Evolutionary conservation across 2,113 vertebrate species (phyloP).

Genomic region (Pterophyllum scalare): DNA sequence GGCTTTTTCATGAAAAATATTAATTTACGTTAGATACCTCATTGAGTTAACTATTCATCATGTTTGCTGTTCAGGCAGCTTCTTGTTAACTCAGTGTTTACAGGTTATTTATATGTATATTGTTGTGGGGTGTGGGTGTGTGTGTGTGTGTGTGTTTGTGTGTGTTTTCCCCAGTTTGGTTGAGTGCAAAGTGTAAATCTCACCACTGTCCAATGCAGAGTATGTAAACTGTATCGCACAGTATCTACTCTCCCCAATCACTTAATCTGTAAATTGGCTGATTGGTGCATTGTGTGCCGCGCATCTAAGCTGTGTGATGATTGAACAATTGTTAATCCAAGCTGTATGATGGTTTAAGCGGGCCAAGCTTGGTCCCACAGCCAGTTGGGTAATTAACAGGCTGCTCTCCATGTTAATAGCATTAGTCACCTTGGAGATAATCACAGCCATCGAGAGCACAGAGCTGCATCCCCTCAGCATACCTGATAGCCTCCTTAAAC

Average conservation of each 20-base stretch:
- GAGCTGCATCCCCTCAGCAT: constrained; percentile 39
- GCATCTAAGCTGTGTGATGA: constrained; percentile 45
- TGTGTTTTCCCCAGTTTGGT: neutral
- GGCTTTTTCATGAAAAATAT: neutral
- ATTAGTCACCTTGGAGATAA: constrained; percentile 80
- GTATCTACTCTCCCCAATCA: constrained; percentile 32
- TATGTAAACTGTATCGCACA: constrained; percentile 35
- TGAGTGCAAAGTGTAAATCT: constrained; percentile 15
- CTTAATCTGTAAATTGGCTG: constrained; percentile 60
- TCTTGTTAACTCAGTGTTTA: neutral
- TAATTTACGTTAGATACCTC: neutral
- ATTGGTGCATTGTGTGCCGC: constrained; percentile 48
- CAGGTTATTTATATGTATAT: too few species aligned
- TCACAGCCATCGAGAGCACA: constrained; percentile 55
- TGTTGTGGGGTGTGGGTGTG: too few species aligned
- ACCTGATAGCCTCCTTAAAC: constrained; percentile 44
- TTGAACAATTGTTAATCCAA: constrained; percentile 70
- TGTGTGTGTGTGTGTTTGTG: too few species aligned
- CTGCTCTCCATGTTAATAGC: constrained; percentile 78
- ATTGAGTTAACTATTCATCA: too few species aligned
- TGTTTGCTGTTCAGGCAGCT: neutral
- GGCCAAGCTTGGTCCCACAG: constrained; percentile 62
- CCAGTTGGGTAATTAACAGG: constrained; percentile 79
- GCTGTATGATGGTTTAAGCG: constrained; percentile 74
- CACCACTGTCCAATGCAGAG: neutral